Evolutionary conservation across 2,888 invertebrate genomes (phyloP).

Genomic region (Acanthosepion lycidas): DNA sequence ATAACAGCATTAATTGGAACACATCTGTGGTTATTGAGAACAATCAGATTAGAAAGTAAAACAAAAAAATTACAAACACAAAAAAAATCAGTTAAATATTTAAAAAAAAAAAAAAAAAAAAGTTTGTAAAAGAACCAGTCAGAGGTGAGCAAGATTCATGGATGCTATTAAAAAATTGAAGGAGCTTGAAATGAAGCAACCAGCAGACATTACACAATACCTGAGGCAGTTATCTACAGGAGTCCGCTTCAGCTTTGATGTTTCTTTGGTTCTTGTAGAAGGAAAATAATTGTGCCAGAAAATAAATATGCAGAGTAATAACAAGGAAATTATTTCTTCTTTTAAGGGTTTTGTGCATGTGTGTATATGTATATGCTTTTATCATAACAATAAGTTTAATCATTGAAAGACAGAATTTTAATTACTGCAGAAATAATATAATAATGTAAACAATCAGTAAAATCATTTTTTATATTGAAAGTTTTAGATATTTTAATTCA

Average conservation of each 20-base stretch:
- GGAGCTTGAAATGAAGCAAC: not conserved
- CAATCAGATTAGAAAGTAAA: not conserved
- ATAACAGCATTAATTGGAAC: not conserved
- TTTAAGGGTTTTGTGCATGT: too few relatives aligned
- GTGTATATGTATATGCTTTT: too few relatives aligned
- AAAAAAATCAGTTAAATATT: not conserved
- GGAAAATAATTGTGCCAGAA: constrained; percentile 35
- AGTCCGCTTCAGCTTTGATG: constrained; percentile 20
- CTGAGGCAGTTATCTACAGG: constrained; percentile 45
- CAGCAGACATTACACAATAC: constrained; percentile 36
- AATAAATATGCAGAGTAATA: not conserved
- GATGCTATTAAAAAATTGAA: not conserved
- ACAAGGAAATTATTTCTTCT: too few relatives aligned
- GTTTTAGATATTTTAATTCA: too few relatives aligned
- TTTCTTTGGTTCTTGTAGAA: constrained; percentile 43
- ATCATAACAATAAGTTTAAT: too few relatives aligned
- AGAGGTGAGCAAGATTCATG: constrained; percentile 18
- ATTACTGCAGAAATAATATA: too few relatives aligned
- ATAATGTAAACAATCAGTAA: too few relatives aligned
- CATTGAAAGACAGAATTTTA: too few relatives aligned
- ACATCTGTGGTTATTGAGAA: not conserved
- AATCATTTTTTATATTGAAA: too few relatives aligned
- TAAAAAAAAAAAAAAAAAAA: not conserved
- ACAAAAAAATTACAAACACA: not conserved
- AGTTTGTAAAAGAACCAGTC: not conserved